Conservation (phyloP, 2,797 vertebrate species). For the Sebastiscus albofasciatus region DNA sequence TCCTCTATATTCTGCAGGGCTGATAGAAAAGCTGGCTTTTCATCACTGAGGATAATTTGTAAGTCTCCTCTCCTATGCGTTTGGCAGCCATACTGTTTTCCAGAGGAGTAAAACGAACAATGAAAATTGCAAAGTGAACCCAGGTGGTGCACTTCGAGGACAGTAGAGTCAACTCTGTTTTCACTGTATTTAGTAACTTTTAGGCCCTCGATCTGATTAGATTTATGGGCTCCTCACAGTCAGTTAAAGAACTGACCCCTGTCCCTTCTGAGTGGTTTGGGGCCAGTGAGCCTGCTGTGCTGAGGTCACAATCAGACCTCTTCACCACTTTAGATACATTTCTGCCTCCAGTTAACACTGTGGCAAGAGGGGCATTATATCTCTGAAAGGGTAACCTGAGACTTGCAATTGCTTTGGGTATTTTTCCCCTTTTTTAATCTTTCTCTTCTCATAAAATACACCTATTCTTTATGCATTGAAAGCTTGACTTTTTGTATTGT, state of each 20-base stretch:
- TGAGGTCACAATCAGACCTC: conserved; percentile 48
- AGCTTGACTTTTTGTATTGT: neutral
- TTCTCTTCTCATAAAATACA: conserved; percentile 48
- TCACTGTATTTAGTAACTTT: conserved; percentile 2
- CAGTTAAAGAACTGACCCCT: conserved; percentile 13
- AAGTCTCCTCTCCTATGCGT: conserved; percentile 39
- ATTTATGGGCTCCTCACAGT: neutral
- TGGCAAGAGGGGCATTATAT: conserved; percentile 65
- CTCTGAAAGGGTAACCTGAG: conserved; percentile 73
- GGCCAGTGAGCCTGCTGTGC: conserved; percentile 34
- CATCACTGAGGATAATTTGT: conserved; percentile 33
- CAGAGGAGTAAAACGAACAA: conserved; percentile 51
- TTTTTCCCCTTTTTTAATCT: conserved; percentile 1
- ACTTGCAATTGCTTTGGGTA: conserved; percentile 52
- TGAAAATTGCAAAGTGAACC: conserved; percentile 63
- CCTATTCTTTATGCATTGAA: conserved; percentile 39
- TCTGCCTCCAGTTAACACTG: conserved; percentile 35
- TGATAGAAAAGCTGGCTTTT: conserved; percentile 50
- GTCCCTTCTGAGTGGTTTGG: conserved; percentile 9
- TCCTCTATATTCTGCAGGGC: conserved; percentile 31
- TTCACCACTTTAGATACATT: conserved; percentile 47
- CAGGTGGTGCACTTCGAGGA: conserved; percentile 62
- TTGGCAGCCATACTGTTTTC: conserved; percentile 60
- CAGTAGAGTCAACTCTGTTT: conserved; percentile 8
- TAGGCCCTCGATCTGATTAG: neutral